These are phyloP conservation scores for Palaemon carinicauda DNA, from an alignment of 1,140 invertebrate species.

Conservation along the genomic window DNA sequence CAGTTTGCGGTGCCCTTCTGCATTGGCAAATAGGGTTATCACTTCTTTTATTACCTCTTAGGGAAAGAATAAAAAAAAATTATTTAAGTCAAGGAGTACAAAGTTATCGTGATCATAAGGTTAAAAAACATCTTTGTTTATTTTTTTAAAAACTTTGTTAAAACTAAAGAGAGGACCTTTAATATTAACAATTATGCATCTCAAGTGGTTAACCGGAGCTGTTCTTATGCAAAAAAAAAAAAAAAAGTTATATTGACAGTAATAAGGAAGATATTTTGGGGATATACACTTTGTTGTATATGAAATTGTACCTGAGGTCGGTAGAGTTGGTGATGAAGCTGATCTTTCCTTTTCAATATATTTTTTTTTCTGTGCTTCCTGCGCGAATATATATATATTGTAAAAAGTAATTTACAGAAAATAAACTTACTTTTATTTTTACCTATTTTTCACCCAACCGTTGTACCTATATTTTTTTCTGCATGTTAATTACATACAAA, in stretches of 20 bases:
- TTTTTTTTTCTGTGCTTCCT: constrained; percentile 39
- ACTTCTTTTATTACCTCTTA: too few species aligned
- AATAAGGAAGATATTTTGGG: neutral
- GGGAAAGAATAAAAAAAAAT: neutral
- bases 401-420: neutral
- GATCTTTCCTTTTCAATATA: constrained; percentile 53
- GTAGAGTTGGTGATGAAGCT: neutral
- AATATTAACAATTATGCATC: neutral
- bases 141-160: constrained; percentile 54
- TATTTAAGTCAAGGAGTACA: constrained; percentile 23
- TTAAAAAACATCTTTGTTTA: constrained; percentile 5
- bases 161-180: constrained; percentile 3
- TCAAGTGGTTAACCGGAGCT: too few species aligned
- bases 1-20: too few species aligned
- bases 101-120: constrained; percentile 22
- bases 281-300: constrained; percentile 3
- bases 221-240: neutral
- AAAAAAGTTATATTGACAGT: neutral
- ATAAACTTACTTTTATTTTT: neutral
- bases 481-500: too few species aligned
- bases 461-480: neutral
- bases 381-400: constrained; percentile 29
- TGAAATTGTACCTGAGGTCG: constrained; percentile 36
- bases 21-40: too few species aligned
- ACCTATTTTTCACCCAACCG: neutral